These are phyloP conservation scores for Amblyraja radiata DNA, from an alignment of 2,797 vertebrate genomes.

Conservation along the genomic window DNA sequence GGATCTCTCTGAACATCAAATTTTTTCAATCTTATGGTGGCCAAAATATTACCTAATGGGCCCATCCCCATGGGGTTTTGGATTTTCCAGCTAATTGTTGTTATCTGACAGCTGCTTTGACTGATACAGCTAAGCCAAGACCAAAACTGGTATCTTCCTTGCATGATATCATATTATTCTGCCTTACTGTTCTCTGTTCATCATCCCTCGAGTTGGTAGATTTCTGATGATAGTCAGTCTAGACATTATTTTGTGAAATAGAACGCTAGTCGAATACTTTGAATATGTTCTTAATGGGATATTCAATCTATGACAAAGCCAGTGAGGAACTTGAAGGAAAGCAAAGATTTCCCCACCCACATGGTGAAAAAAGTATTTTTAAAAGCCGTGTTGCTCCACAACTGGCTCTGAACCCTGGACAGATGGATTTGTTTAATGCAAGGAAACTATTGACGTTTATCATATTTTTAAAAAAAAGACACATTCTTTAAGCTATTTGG, in stretches of 20 bases:
- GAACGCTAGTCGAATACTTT: not conserved
- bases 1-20: not conserved
- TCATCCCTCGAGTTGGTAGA: not conserved
- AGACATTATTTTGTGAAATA: not conserved
- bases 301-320: not conserved
- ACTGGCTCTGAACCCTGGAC: conserved; percentile 12
- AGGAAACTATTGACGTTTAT: conserved; percentile 10
- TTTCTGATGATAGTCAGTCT: not conserved
- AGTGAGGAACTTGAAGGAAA: not conserved
- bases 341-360: not conserved
- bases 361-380: not conserved
- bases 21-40: too few relatives aligned
- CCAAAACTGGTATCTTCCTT: not conserved
- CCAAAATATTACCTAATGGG: not conserved
- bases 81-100: not conserved
- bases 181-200: not conserved
- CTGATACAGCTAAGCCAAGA: not conserved
- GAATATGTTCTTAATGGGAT: not conserved
- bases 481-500: conserved; percentile 23
- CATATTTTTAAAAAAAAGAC: not conserved
- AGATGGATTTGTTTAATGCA: conserved; percentile 25
- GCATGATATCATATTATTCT: not conserved
- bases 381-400: not conserved
- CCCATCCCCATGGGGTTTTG: not conserved
- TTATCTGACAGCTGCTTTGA: not conserved